Percentiles rank a stretch among this genome's conserved stretches.
These are phyloP conservation scores for Riparia riparia DNA, from an alignment of 2,113 vertebrate genomes.

Conservation along the genomic window DNA sequence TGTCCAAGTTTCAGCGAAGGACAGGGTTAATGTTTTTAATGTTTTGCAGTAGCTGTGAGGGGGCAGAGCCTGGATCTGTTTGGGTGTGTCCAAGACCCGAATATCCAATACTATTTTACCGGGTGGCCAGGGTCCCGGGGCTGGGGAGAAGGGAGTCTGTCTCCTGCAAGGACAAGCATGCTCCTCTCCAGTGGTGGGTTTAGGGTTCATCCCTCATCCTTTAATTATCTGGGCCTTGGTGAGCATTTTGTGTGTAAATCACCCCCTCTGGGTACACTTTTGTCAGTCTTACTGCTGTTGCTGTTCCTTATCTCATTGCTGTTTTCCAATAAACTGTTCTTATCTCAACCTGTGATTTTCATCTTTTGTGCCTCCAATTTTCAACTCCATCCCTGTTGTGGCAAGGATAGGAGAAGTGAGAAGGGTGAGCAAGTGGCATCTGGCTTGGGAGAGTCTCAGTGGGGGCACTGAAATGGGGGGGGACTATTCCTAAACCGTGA, in stretches of 20 bases:
- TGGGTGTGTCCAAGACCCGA: background rate
- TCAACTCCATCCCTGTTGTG: background rate
- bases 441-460: background rate
- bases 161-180: background rate
- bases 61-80: background rate
- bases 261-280: background rate
- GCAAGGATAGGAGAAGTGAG: background rate
- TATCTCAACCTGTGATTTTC: background rate
- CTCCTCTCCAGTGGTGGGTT: background rate
- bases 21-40: background rate
- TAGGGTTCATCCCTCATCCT: background rate
- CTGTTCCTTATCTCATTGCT: background rate
- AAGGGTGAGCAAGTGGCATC: background rate
- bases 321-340: background rate
- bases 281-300: background rate
- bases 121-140: background rate
- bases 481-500: background rate
- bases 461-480: background rate
- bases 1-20: background rate
- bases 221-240: background rate
- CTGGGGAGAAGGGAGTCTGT: background rate
- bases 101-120: background rate
- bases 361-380: background rate
- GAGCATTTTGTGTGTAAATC: background rate
- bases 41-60: background rate